Base-by-base conservation (phyloP, 2,797 vertebrate species). In the Sebastes trivittatus region DNA sequence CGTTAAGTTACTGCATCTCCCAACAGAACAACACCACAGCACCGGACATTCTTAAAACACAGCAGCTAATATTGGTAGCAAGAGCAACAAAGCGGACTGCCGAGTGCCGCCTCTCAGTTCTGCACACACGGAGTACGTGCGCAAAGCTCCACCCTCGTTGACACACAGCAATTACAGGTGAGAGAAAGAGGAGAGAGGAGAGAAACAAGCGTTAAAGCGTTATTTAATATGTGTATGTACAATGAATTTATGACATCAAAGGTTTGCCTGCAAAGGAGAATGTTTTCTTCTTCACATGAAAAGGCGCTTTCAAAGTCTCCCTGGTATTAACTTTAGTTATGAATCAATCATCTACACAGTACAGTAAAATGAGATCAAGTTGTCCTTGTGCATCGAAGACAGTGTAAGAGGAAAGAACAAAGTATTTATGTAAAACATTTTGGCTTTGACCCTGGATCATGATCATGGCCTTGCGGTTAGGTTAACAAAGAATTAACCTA, bases 401-500 rank as follows among this genome's bases (percentile, higher is more conserved):
- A 25, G 42, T 46, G 11, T 4, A 32, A 59, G 62, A 76, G 27
- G 46, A 58, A 27, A 58, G 7, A 58, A 49, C 30, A 52, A 81
- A 22, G 11, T 5, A 38, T 32, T 59, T 6, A 30, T 6, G 7
- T 25, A 25, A 18, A 38, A 64, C 25, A 54, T 78, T 4, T 6
- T 11, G 29, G 6, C 16, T 70, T 29, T 75, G 65, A 78, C 74
- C 16, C 25, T 42, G 20, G 60, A 68, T 75, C 29, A 32, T 22
- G 27, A 72, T 25, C 25, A 25, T 4, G n/a, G 25, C 70, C 52
- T 46, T 36, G 9, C 56, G n/a, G 72, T 81, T 69, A 60, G 42
- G 16, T 64, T 80, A 65, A 82, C 56, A 80, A 29, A 64, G 0
- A 32, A 36, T 67, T 16, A 82, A 63, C 74, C 58, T 72, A 42